phyloP scores from a whole-genome alignment of 2,113 vertebrate genomes.

The Aptenodytes patagonicus region DNA sequence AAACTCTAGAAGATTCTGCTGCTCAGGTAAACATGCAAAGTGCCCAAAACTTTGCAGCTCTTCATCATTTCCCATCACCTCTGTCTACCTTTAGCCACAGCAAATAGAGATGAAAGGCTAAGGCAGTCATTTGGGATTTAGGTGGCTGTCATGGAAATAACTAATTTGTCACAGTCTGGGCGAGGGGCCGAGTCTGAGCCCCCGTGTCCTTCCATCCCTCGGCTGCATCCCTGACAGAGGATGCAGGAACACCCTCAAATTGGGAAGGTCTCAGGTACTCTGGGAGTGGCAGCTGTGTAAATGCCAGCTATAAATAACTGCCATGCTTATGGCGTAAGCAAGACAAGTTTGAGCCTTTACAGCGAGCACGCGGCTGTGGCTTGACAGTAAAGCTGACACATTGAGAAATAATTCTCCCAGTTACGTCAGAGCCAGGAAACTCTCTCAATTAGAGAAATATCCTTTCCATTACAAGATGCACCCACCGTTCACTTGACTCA shows the following conservation, averaged over 20 bases:
- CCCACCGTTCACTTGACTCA: not conserved
- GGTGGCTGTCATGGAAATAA: not conserved
- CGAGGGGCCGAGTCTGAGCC: accelerated
- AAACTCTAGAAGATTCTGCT: not conserved
- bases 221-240: not conserved
- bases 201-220: accelerated
- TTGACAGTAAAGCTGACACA: conserved; percentile 26
- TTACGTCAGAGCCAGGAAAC: conserved; percentile 22
- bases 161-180: not conserved
- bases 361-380: not conserved
- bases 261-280: not conserved
- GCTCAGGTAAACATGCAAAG: not conserved
- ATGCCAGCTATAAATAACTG: not conserved
- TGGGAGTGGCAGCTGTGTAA: not conserved
- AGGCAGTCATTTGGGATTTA: not conserved
- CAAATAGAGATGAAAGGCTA: not conserved
- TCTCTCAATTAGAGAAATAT: not conserved
- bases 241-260: not conserved
- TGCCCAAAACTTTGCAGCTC: not conserved
- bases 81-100: not conserved
- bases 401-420: not conserved
- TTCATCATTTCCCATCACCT: not conserved
- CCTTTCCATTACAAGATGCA: not conserved
- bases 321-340: not conserved
- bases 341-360: not conserved